Evolutionary conservation across 2,888 invertebrate genomes (phyloP).

Genomic region (Stenodema calcarata): DNA sequence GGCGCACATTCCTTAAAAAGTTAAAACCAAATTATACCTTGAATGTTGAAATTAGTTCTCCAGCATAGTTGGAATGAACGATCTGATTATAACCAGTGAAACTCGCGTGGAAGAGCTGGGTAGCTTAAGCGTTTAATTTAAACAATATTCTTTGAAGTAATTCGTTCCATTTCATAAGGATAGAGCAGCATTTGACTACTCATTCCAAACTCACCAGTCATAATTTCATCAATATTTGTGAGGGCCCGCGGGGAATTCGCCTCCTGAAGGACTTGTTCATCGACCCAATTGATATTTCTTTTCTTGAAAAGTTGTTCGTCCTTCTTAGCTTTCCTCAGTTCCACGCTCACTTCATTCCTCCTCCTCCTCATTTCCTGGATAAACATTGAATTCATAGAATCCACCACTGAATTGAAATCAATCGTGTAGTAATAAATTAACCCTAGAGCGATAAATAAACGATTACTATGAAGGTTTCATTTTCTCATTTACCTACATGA

Average conservation of each 20-base stretch:
- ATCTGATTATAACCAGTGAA: too few species aligned
- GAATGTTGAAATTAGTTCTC: too few species aligned
- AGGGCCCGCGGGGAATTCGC: conserved; percentile 60
- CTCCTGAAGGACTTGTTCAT: conserved; percentile 65
- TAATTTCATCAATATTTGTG: conserved; percentile 71
- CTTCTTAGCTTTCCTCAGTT: conserved; percentile 89
- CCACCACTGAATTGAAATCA: background rate
- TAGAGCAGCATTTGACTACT: too few species aligned
- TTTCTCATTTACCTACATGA: too few species aligned
- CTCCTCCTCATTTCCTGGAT: conserved; percentile 79
- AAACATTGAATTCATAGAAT: too few species aligned
- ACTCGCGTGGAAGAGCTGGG: too few species aligned
- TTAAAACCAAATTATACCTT: background rate
- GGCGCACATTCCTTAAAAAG: conserved; percentile 69
- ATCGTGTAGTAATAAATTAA: background rate
- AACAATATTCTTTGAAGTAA: too few species aligned
- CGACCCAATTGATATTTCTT: conserved; percentile 76
- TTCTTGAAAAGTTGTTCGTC: conserved; percentile 93
- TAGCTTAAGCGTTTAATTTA: too few species aligned
- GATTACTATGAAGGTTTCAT: too few species aligned
- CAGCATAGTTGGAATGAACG: too few species aligned
- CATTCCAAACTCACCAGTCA: conserved; percentile 63
- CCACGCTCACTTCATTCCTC: conserved; percentile 86
- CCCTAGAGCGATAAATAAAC: too few species aligned
- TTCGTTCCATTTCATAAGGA: too few species aligned